Base-by-base conservation (phyloP, 1,140 invertebrate genomes). In the Cydia amplana region DNA sequence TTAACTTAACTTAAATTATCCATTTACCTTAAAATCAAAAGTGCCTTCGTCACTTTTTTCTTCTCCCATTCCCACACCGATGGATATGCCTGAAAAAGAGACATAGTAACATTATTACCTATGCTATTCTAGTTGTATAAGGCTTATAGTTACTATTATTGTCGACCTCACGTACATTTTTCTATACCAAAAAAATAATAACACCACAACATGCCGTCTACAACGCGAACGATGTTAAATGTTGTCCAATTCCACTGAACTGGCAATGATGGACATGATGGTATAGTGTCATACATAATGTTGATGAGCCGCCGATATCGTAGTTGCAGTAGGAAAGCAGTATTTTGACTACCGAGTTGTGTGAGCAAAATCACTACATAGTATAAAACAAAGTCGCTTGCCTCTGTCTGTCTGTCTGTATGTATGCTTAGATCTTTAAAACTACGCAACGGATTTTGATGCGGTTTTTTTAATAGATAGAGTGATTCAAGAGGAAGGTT, bases 1-100 rank as follows among this genome's bases (percentile, higher is more conserved):
- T n/a, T n/a, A n/a, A n/a, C n/a, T 32, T 4, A 40, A 4, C 36
- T 40, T 40, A 40, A 40, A 65, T 23, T 28, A 16, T 40, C 12
- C 74, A 79, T 77, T 81, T 78, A 87, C 85, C 70, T 82, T 77
- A 32, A 78, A 79, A 76, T 77, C 72, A 23, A 78, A 43, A 20
- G 36, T 70, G 28, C 80, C 81, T 9, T 81, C 79, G 14, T 77
- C 65, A 70, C 49, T 76, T 49, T 78, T 83, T 12, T 74, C 75
- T 40, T 79, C 78, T 67, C 78, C 80, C 79, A 84, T 80, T 23
- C 83, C 85, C 32, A 87, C 75, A 75, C 85, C 88, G 49, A 90
- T 74, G 6, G 85, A 83, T 75, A 91, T 82, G 81, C 84, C 89
- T 91, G 81, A 46, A 87, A 84, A 73, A 40, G 20, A 74, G 25